Base-by-base conservation (phyloP, 2,113 vertebrate species). In the Actinemys pallida region DNA sequence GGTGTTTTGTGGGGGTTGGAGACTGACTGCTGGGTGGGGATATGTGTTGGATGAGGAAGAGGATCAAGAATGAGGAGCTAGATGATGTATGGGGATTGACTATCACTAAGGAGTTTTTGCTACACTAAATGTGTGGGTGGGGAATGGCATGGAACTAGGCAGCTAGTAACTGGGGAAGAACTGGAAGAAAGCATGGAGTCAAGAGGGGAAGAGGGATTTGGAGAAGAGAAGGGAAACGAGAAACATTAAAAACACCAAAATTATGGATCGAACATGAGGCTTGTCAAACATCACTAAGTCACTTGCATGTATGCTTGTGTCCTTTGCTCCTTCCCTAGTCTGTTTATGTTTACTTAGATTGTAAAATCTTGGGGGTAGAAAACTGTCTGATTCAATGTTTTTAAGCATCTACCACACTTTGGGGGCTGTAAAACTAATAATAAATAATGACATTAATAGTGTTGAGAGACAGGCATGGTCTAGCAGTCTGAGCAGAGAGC, bases 141-240 rank as follows among this genome's bases (percentile, higher is more conserved):
- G 85, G 52, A 89, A 80, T 88, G 49, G 81, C 3, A 1, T 1
- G 8, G 1, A 93, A 90, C 62, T 45, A 27, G 83, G 85, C 86
- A 29, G 3, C 0, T 3, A 94, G 24, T 5, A 89, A 54, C 2
- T 19, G 69, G 50, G 35, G 13, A 90, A 53, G 29, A 8, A 3
- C 6, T 79, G 22, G 29, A 85, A 47, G 25, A 93, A 62, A 89
- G 56, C 14, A n/a, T 47, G 56, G 53, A 89, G 20, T 35, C 4
- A 69, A 82, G 9, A 76, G 93, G 8, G n/a, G 80, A 83, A 45
- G 83, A 52, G 42, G 94, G 94, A 54, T 54, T 59, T 42, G 27
- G 86, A 35, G 88, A 89, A 87, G 92, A 0, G 1, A 2, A 82
- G 47, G 80, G 89, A 25, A 87, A 80, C 39, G 53, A 42, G 49